A percentile compares a stretch with the other conserved stretches of the same genome.
These are phyloP conservation scores for Mormyrus iriodes DNA, from an alignment of 2,113 vertebrate species.

Conservation along the genomic window DNA sequence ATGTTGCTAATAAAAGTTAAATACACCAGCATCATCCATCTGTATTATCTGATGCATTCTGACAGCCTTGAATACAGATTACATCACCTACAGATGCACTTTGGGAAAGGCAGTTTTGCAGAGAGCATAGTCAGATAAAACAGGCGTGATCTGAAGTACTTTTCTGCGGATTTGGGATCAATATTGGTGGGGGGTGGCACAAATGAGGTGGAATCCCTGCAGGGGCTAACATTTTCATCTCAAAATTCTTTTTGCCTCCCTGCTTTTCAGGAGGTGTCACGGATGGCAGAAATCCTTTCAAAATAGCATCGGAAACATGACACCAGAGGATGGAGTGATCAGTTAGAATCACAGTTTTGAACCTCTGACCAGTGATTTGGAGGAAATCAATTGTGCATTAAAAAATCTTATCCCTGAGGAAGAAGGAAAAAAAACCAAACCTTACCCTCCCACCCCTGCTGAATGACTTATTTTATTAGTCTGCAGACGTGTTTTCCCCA, in stretches of 20 bases:
- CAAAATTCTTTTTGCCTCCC: not conserved
- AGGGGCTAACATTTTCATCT: not conserved
- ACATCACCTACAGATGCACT: not conserved
- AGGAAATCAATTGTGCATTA: not conserved
- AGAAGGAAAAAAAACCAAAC: not conserved
- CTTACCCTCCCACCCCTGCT: too few relatives aligned
- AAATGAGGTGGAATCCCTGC: not conserved
- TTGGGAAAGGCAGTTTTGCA: not conserved
- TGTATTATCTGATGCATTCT: not conserved
- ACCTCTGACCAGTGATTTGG: not conserved
- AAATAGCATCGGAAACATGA: not conserved
- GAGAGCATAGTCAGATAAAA: not conserved
- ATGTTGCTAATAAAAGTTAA: not conserved
- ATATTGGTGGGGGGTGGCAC: not conserved
- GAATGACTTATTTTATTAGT: conserved; percentile 6
- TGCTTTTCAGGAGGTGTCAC: not conserved
- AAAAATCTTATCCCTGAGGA: not conserved
- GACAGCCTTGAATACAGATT: not conserved
- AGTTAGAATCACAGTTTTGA: not conserved
- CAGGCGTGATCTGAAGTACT: not conserved
- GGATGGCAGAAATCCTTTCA: conserved; percentile 4
- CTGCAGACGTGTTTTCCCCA: not conserved
- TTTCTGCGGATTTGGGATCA: not conserved
- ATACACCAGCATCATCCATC: not conserved
- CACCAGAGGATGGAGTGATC: not conserved